Evolutionary conservation across 1,140 invertebrate species (phyloP).

Genomic region (Diplogasteroides magnus): DNA sequence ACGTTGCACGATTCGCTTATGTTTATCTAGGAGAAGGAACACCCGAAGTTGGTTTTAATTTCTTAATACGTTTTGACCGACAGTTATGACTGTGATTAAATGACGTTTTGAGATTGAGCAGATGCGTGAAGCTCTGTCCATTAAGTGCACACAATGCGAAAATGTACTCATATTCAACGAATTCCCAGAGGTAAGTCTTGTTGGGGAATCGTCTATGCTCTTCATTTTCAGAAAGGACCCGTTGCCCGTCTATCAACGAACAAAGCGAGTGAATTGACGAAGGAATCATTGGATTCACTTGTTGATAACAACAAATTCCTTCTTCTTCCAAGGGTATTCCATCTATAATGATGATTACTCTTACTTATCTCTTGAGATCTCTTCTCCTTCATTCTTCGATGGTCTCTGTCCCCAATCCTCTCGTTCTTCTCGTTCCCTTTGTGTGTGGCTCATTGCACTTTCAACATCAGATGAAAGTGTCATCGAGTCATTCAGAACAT

Average conservation of each 20-base stretch:
- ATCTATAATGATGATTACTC: neutral
- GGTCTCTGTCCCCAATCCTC: conserved; percentile 46
- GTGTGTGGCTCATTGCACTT: conserved; percentile 26
- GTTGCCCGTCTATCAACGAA: conserved; percentile 27
- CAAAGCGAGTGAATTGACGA: conserved; percentile 30
- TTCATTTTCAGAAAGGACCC: conserved; percentile 29
- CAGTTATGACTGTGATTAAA: neutral
- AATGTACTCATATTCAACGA: conserved; percentile 51
- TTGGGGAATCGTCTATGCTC: neutral
- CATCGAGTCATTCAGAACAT: conserved; percentile 24
- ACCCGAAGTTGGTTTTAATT: conserved; percentile 4
- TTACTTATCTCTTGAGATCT: conserved; percentile 36
- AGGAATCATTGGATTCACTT: conserved; percentile 33
- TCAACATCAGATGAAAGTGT: neutral
- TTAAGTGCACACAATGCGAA: conserved; percentile 42
- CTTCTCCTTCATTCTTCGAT: conserved; percentile 40
- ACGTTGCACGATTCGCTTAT: conserved; percentile 49
- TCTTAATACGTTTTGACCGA: neutral
- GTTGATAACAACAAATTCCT: conserved; percentile 43
- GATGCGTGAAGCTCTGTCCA: conserved; percentile 38
- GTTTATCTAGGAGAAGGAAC: conserved; percentile 31
- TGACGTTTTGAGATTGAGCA: conserved; percentile 7
- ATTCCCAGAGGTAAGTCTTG: conserved; percentile 34
- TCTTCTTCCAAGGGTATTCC: conserved; percentile 35
- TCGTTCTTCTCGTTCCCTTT: conserved; percentile 35